Evolutionary conservation across 2,113 vertebrate genomes (phyloP).

Genomic region (Megalops atlanticus): DNA sequence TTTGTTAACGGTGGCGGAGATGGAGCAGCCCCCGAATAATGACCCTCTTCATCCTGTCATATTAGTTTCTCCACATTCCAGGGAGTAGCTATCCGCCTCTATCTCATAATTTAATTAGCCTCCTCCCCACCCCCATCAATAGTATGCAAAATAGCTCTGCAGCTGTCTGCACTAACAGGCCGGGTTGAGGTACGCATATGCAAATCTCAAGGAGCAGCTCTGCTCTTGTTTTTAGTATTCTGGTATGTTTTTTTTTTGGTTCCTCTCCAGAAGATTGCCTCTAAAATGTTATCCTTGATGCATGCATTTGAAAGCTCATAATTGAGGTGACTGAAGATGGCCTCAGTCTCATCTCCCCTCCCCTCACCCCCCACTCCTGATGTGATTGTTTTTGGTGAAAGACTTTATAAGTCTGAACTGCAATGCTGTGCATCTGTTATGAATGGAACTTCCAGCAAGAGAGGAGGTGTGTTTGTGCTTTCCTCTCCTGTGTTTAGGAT

Average conservation of each 20-base stretch:
- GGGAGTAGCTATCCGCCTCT: background rate
- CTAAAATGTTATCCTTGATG: slow-evolving; percentile 43
- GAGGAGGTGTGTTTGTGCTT: background rate
- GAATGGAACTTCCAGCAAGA: background rate
- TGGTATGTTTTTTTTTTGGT: slow-evolving; percentile 50
- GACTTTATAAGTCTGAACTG: background rate
- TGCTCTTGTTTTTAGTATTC: slow-evolving; percentile 57
- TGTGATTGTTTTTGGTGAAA: background rate
- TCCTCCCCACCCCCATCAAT: background rate
- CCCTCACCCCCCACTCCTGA: no score
- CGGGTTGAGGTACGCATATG: slow-evolving; percentile 47
- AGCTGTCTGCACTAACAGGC: slow-evolving; percentile 15
- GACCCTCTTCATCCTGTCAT: background rate
- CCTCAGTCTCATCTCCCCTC: background rate
- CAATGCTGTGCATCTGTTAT: background rate
- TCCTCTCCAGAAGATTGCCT: slow-evolving; percentile 49
- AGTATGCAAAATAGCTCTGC: background rate
- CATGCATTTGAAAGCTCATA: slow-evolving; percentile 41
- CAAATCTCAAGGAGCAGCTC: slow-evolving; percentile 45
- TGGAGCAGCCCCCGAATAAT: slow-evolving; percentile 1
- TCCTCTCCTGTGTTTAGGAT: background rate
- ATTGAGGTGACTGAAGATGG: background rate
- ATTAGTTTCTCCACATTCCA: background rate
- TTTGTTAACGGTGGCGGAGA: slow-evolving; percentile 1
- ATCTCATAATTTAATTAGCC: slow-evolving; percentile 4